These are phyloP conservation scores for Verasper variegatus DNA, from an alignment of 2,113 vertebrate species.

Conservation along the genomic window DNA sequence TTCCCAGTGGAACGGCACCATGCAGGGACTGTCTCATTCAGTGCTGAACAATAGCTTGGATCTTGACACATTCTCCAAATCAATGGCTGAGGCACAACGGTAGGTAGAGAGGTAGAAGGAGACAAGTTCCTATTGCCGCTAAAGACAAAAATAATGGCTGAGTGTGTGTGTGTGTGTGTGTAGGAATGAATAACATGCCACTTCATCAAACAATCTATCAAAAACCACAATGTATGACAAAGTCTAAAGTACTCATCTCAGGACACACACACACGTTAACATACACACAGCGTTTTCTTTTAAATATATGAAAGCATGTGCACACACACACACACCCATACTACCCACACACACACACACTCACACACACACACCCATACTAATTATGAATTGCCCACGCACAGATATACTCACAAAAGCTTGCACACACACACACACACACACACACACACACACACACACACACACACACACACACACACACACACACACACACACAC, in stretches of 20 bases:
- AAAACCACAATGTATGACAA: conserved; percentile 25
- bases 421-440: background rate
- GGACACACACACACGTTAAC: background rate
- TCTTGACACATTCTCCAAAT: conserved; percentile 66
- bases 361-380: background rate
- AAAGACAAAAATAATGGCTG: conserved; percentile 68
- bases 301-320: background rate
- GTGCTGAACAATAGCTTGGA: conserved; percentile 69
- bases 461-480: conserved; percentile 14
- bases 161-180: conserved; percentile 12
- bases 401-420: background rate
- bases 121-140: conserved; percentile 57
- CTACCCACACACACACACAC: background rate
- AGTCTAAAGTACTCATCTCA: conserved; percentile 1
- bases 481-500: conserved; percentile 11
- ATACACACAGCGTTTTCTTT: background rate
- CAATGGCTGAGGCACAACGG: conserved; percentile 63
- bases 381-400: conserved; percentile 3
- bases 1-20: conserved; percentile 62
- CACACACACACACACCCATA: background rate
- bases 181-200: conserved; percentile 19
- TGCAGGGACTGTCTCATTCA: conserved; percentile 65
- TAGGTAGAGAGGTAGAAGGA: conserved; percentile 47
- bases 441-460: conserved; percentile 35
- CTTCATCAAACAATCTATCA: conserved; percentile 56